Evolutionary conservation across 2,888 invertebrate genomes (phyloP).

Genomic region (Zootermopsis nevadensis): DNA sequence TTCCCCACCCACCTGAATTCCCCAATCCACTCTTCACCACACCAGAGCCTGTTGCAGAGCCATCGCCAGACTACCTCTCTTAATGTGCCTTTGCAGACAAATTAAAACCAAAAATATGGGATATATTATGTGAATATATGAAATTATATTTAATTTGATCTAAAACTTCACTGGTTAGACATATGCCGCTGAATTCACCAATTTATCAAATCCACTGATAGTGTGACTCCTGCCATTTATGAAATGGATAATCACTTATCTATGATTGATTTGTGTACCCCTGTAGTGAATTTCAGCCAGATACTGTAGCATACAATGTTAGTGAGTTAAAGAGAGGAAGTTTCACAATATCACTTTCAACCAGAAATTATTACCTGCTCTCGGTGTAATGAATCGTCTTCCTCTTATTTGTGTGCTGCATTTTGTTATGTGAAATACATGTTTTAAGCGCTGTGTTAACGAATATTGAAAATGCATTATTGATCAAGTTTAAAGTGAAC

Average conservation of each 20-base stretch:
- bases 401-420: conserved; percentile 22
- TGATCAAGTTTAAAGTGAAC: conserved; percentile 9
- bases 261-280: neutral
- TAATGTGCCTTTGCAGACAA: conserved; percentile 50
- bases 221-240: neutral
- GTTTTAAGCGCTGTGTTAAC: conserved; percentile 29
- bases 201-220: conserved; percentile 18
- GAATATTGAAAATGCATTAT: conserved; percentile 49
- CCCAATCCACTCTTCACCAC: conserved; percentile 93
- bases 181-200: neutral
- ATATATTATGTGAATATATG: neutral
- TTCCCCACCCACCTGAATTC: conserved; percentile 95
- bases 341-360: neutral
- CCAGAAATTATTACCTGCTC: conserved; percentile 13
- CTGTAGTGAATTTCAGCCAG: neutral
- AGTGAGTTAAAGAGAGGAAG: conserved; percentile 9
- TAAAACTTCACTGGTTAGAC: conserved; percentile 4
- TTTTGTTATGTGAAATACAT: conserved; percentile 27
- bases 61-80: conserved; percentile 80
- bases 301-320: conserved; percentile 9
- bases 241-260: neutral
- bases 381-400: conserved; percentile 14
- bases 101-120: conserved; percentile 36
- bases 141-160: conserved; percentile 7
- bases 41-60: conserved; percentile 83